Evolutionary conservation across 2,113 vertebrate genomes (phyloP).

Genomic region (Burhinus oedicnemus): DNA sequence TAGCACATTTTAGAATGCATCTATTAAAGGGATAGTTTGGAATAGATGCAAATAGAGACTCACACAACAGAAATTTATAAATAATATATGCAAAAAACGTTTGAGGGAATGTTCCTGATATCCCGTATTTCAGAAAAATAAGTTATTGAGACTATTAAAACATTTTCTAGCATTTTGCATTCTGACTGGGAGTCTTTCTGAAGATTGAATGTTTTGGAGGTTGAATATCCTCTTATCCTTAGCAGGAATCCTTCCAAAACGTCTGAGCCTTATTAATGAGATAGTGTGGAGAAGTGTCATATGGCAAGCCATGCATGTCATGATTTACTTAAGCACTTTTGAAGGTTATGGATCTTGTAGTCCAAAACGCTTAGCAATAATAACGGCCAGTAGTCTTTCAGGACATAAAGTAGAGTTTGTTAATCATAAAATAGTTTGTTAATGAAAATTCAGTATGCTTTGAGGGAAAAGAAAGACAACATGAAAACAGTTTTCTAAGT

Average conservation of each 20-base stretch:
- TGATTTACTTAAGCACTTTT: background rate
- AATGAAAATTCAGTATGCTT: background rate
- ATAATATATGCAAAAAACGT: background rate
- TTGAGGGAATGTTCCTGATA: background rate
- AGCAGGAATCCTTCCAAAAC: constrained; percentile 21
- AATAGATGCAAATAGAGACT: background rate
- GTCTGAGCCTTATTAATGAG: background rate
- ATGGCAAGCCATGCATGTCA: background rate
- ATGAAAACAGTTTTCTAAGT: background rate
- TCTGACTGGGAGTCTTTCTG: background rate
- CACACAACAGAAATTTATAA: background rate
- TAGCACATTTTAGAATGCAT: background rate
- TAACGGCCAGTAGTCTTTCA: background rate
- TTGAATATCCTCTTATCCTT: background rate
- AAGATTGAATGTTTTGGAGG: background rate
- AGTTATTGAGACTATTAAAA: background rate
- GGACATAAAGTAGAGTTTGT: background rate
- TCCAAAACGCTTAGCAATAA: background rate
- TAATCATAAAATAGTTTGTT: background rate
- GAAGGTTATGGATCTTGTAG: constrained; percentile 10
- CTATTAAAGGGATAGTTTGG: background rate
- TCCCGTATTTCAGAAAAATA: background rate
- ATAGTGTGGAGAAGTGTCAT: background rate
- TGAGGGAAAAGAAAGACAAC: background rate
- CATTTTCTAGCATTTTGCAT: background rate